Evolutionary conservation across 2,888 invertebrate genomes (phyloP).

Genomic region (Hypolimnas misippus): DNA sequence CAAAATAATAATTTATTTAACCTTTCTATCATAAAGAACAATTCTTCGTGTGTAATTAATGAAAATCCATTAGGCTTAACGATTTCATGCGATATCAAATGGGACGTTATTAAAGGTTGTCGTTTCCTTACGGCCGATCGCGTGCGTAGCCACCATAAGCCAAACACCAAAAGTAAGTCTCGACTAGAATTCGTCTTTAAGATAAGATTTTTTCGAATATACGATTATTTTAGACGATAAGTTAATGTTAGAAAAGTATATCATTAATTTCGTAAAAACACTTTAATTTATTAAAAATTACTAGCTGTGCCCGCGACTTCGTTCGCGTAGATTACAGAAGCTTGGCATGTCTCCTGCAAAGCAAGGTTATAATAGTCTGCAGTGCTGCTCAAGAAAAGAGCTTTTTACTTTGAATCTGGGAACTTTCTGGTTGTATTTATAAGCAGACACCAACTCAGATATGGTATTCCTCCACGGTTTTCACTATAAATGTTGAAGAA

Average conservation of each 20-base stretch:
- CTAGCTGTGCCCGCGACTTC: not conserved
- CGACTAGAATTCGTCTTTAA: not conserved
- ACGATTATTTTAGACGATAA: slow-evolving; percentile 5
- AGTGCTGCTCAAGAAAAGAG: too few relatives aligned
- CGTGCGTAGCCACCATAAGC: not conserved
- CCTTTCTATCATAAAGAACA: not conserved
- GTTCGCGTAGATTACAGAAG: too few relatives aligned
- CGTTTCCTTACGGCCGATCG: slow-evolving; percentile 1
- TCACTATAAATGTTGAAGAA: too few relatives aligned
- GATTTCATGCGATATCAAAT: not conserved
- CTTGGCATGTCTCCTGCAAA: too few relatives aligned
- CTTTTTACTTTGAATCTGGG: too few relatives aligned
- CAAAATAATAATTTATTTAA: too few relatives aligned
- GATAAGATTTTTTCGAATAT: slow-evolving; percentile 4
- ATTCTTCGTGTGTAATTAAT: not conserved
- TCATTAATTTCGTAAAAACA: not conserved
- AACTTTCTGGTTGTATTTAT: too few relatives aligned
- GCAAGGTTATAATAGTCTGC: too few relatives aligned
- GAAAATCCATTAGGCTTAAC: not conserved
- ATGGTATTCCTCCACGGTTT: too few relatives aligned
- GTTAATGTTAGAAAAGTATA: not conserved
- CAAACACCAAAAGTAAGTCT: not conserved
- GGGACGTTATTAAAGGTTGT: not conserved
- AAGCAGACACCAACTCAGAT: too few relatives aligned
- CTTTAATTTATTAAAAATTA: not conserved